Evolutionary conservation across 2,797 vertebrate species (phyloP).

Genomic region (Rhincodon typus): DNA sequence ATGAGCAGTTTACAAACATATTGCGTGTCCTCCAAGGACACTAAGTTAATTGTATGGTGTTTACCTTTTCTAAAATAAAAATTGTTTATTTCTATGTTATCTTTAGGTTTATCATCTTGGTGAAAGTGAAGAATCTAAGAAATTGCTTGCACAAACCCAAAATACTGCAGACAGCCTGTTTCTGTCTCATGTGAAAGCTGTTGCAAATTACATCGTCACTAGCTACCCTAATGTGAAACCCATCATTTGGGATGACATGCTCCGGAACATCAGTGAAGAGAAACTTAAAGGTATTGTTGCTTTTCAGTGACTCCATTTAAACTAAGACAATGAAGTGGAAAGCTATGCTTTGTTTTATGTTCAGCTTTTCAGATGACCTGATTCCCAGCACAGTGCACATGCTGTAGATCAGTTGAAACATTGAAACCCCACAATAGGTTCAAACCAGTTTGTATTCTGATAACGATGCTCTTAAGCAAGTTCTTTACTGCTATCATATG

Average conservation of each 20-base stretch:
- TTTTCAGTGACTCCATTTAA: neutral
- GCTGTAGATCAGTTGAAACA: neutral
- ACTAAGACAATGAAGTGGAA: neutral
- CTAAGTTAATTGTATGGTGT: neutral
- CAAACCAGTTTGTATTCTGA: neutral
- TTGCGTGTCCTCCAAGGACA: neutral
- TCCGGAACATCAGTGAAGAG: conserved; percentile 69
- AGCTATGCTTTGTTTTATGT: neutral
- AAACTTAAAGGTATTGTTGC: conserved; percentile 66
- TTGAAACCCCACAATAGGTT: neutral
- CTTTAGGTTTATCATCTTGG: conserved; percentile 84
- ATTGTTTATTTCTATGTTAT: neutral
- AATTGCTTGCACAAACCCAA: conserved; percentile 63
- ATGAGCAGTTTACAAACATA: neutral
- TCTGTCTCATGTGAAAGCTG: conserved; percentile 71
- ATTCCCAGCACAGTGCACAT: neutral
- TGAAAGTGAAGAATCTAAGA: conserved; percentile 75
- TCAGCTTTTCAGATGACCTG: neutral
- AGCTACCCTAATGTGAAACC: conserved; percentile 62
- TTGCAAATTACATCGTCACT: conserved; percentile 63
- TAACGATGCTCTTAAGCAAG: neutral
- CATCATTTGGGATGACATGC: conserved; percentile 94
- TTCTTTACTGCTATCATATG: neutral
- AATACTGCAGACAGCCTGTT: conserved; percentile 69
- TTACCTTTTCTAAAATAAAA: neutral